Conservation (phyloP, 37 sponge, comb jelly and placozoan species). For the Petrosia ficiformis region DNA sequence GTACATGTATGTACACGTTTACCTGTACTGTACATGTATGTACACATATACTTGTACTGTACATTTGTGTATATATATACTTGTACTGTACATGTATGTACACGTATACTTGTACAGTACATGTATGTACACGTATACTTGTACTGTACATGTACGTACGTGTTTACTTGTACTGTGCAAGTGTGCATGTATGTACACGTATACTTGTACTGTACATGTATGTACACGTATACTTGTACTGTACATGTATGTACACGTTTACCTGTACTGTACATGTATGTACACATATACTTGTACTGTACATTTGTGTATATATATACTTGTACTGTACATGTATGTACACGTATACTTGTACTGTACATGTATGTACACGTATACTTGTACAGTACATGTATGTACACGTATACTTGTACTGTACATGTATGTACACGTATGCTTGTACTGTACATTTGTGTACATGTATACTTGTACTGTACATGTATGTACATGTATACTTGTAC, state of each 20-base stretch:
- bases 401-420: background rate
- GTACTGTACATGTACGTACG: background rate
- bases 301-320: background rate
- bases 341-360: no score
- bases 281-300: no score
- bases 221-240: no score
- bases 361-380: no score
- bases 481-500: background rate
- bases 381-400: background rate
- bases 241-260: no score
- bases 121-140: background rate
- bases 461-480: constrained; percentile 14
- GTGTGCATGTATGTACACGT: background rate
- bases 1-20: no score
- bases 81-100: no score
- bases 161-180: background rate
- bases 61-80: background rate
- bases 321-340: no score
- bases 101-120: constrained; percentile 12
- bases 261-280: no score
- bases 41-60: background rate
- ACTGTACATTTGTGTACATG: constrained; percentile 10
- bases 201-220: background rate
- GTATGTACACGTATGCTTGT: background rate
- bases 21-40: background rate